Base-by-base conservation (phyloP, 2,113 vertebrate genomes). In the Chaetura pelagica region DNA sequence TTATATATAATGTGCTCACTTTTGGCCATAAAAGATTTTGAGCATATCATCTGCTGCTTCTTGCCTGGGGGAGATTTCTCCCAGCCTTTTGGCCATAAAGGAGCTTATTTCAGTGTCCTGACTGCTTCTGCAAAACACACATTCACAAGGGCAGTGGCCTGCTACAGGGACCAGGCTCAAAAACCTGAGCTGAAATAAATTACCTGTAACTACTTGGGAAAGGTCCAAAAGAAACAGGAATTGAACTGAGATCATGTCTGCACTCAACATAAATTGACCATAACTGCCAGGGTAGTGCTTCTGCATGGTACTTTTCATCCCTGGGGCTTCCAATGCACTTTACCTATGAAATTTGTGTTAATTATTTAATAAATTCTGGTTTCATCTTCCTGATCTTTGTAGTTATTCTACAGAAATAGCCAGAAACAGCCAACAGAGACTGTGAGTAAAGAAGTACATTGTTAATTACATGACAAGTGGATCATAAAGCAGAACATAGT, bases 161-260 rank as follows among this genome's bases (percentile, higher is more conserved):
- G 44, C 58, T 79, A 59, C 58, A 72, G 19, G 9, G 18, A 91
- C 11, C 38, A 94, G 71, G n/a, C 12, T 19, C n/a, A 94, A 79
- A 93, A 79, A 73, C 21, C 40, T n/a, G 10, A 78, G 15, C 49
- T 32, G 48, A 91, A 82, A 76, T 91, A 73, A 85, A 91, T 95
- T 58, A 79, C 71, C 89, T 85, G 29, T 27, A 76, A 84, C 51
- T 76, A 21, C 32, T 75, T 93, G 67, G 62, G 54, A 90, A 83
- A 35, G 35, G 27, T 93, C 58, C 82, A 94, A 84, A 73, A 79
- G 48, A 81, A 93, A 74, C 48, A 94, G 57, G 32, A 90, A 86
- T 52, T 78, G 81, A 94, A 83, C 66, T 79, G 91, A 93, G 62
- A 93, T 87, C 84, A 82, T 72, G 78, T 82, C 91, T 87, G 40